These are phyloP conservation scores for Cercocebus atys DNA, from an alignment of 2,113 vertebrate species.

Conservation along the genomic window DNA sequence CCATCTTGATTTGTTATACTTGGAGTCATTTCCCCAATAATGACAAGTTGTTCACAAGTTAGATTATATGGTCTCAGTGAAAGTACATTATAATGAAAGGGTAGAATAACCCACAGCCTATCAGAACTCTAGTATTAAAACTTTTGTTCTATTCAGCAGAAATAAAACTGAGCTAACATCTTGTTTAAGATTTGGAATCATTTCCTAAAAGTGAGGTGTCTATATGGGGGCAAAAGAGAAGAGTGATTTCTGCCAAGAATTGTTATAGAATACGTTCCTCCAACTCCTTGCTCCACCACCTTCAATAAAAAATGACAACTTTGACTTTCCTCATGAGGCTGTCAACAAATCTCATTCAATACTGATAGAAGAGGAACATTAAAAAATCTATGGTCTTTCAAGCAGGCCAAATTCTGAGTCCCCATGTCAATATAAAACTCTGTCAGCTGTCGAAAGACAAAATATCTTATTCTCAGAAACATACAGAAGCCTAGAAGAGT, in stretches of 20 bases:
- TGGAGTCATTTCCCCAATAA: conserved; percentile 22
- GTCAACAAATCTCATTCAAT: conserved; percentile 12
- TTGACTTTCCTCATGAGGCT: not conserved
- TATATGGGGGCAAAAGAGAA: conserved; percentile 15
- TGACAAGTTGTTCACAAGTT: conserved; percentile 35
- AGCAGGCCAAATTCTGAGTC: not conserved
- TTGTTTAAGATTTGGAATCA: conserved; percentile 47
- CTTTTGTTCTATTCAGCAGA: not conserved
- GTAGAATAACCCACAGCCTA: not conserved
- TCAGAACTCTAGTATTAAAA: conserved; percentile 27
- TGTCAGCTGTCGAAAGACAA: conserved; percentile 8
- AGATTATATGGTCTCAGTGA: conserved; percentile 12
- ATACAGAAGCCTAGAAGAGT: not conserved
- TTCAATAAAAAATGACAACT: conserved; percentile 24
- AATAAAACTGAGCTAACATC: conserved; percentile 20
- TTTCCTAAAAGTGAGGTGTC: conserved; percentile 25
- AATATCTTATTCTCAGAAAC: conserved; percentile 44
- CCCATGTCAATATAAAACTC: conserved; percentile 38
- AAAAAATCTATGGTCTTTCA: conserved; percentile 25
- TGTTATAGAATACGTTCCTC: not conserved
- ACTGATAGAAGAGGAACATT: conserved; percentile 8
- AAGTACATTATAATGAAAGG: not conserved
- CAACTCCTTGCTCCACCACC: not conserved
- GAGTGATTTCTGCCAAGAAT: not conserved
- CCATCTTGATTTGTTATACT: conserved; percentile 44